Evolutionary conservation across 2,113 vertebrate genomes (phyloP).

Genomic region (Petroica traversi): DNA sequence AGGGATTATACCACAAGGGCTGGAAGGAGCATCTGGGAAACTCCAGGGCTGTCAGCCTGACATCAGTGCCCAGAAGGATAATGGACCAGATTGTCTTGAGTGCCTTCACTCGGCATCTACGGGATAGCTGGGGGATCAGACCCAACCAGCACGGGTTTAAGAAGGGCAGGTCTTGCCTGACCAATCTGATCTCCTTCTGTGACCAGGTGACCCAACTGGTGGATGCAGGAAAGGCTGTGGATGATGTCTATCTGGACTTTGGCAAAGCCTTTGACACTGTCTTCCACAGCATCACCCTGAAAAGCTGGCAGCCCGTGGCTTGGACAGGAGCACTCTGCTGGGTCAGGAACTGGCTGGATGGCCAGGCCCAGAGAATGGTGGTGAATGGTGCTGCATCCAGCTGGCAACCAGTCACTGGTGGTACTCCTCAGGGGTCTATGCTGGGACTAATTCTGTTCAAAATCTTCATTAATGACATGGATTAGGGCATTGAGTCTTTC

Average conservation of each 20-base stretch:
- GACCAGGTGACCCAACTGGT: rapidly evolving
- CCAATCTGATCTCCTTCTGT: not conserved
- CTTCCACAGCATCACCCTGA: too few species aligned
- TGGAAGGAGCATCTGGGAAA: not conserved
- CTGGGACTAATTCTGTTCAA: not conserved
- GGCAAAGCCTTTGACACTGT: not conserved
- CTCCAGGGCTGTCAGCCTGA: not conserved
- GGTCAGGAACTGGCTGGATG: not conserved
- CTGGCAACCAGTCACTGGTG: rapidly evolving
- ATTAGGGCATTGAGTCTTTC: not conserved
- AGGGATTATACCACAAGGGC: not conserved
- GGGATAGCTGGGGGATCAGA: not conserved
- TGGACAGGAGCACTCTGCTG: not conserved
- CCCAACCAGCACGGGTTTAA: not conserved
- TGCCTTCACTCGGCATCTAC: not conserved
- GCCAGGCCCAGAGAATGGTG: rapidly evolving
- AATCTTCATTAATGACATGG: not conserved
- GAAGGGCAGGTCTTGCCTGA: not conserved
- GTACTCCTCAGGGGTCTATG: not conserved
- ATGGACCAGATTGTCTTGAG: not conserved
- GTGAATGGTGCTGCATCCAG: not conserved
- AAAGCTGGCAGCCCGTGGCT: not conserved
- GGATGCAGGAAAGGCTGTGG: not conserved
- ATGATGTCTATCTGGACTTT: not conserved
- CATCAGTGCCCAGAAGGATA: not conserved